A percentile compares a stretch with the other conserved stretches of the same genome.
Conservation (phyloP, 2,113 vertebrate genomes). For the Crypturellus undulatus region DNA sequence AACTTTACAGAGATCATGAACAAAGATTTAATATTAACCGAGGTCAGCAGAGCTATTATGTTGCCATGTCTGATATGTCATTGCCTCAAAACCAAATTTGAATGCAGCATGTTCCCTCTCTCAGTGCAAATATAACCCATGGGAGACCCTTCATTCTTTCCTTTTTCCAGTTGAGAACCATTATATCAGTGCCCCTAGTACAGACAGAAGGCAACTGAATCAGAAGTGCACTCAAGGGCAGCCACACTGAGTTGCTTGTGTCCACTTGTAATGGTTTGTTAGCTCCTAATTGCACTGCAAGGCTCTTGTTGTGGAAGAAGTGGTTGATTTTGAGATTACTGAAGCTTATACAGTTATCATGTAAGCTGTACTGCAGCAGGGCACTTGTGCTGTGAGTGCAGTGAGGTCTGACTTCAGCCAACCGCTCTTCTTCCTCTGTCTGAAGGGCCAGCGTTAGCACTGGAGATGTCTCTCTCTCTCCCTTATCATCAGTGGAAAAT, state of each 20-base stretch:
- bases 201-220: neutral
- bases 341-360: neutral
- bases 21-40: neutral
- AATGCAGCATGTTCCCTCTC: neutral
- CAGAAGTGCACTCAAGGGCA: rapidly evolving
- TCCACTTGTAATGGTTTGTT: neutral
- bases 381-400: neutral
- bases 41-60: neutral
- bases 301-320: neutral
- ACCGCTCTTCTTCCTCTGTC: neutral
- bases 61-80: neutral
- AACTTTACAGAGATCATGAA: neutral
- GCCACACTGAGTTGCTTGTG: rapidly evolving
- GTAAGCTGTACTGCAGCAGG: neutral
- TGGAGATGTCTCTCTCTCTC: neutral
- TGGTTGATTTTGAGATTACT: slow-evolving; percentile 20
- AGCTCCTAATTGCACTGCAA: neutral
- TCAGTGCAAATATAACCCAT: neutral
- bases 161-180: neutral
- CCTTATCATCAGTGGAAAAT: neutral
- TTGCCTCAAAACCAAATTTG: neutral
- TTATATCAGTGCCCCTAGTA: neutral
- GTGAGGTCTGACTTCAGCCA: neutral
- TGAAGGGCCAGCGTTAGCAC: neutral
- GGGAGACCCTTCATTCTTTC: neutral